Evolutionary conservation across 64 coral and sea anemone genomes (phyloP).

Genomic region (Pocillopora damicornis): DNA sequence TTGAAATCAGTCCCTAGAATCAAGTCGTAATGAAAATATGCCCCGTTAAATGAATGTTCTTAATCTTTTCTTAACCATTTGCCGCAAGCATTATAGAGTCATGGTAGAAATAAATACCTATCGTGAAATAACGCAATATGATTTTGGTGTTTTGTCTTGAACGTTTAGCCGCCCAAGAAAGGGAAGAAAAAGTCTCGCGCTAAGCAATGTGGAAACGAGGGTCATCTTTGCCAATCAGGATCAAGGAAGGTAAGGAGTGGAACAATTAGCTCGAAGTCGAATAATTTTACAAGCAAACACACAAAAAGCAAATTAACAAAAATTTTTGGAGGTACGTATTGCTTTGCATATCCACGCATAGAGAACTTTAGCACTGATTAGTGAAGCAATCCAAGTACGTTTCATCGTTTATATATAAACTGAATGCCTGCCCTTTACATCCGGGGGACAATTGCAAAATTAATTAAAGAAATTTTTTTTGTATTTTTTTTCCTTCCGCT

Average conservation of each 20-base stretch:
- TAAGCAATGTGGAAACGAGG: constrained; percentile 20
- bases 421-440: too few relatives aligned
- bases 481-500: neutral
- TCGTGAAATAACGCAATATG: neutral
- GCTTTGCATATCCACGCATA: too few relatives aligned
- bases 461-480: too few relatives aligned
- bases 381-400: too few relatives aligned
- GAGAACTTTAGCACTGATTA: too few relatives aligned
- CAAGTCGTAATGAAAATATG: too few relatives aligned
- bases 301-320: neutral
- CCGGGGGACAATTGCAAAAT: too few relatives aligned
- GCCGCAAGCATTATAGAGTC: neutral
- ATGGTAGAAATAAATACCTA: neutral
- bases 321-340: too few relatives aligned
- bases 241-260: constrained; percentile 24
- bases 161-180: constrained; percentile 1
- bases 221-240: constrained; percentile 5
- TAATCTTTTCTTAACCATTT: too few relatives aligned
- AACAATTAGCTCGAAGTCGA: neutral
- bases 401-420: too few relatives aligned
- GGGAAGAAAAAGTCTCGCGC: neutral
- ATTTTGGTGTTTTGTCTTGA: neutral
- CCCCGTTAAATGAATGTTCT: too few relatives aligned
- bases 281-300: neutral
- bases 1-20: too few relatives aligned